A percentile compares a stretch with the other conserved stretches of the same genome.
Evolutionary conservation across 1,140 invertebrate species (phyloP).

Genomic region (Euura lappo): DNA sequence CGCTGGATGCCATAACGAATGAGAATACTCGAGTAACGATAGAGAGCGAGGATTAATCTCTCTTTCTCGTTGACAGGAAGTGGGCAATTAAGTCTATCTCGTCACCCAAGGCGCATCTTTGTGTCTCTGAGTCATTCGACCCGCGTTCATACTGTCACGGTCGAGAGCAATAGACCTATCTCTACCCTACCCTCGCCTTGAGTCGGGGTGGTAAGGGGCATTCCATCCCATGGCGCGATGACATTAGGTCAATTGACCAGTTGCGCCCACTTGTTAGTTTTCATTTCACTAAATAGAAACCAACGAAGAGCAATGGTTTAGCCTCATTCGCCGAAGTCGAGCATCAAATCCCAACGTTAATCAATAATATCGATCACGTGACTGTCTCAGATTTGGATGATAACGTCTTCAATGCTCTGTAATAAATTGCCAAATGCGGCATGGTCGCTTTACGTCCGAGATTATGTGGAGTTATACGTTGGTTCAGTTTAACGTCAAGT

Average conservation of each 20-base stretch:
- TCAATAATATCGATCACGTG: too few relatives aligned
- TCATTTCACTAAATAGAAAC: conserved; percentile 1
- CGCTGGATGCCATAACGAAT: too few relatives aligned
- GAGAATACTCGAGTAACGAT: background rate
- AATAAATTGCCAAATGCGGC: too few relatives aligned
- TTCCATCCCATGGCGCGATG: background rate
- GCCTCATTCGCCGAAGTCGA: background rate
- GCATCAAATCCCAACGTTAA: too few relatives aligned
- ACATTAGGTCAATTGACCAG: conserved; percentile 7
- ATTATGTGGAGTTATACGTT: too few relatives aligned
- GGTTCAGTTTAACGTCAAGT: too few relatives aligned
- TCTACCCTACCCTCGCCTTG: background rate
- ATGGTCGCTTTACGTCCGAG: too few relatives aligned
- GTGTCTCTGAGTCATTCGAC: background rate
- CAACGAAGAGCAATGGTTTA: conserved; percentile 2
- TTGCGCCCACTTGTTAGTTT: conserved; percentile 4
- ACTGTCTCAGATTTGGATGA: too few relatives aligned
- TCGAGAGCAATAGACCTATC: background rate
- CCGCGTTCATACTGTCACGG: background rate
- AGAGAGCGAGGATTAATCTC: background rate
- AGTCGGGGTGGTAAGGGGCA: background rate
- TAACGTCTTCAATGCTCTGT: too few relatives aligned
- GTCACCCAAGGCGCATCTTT: conserved; percentile 4
- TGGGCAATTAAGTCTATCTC: background rate
- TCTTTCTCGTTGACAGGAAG: background rate